These are phyloP conservation scores for Ichneumoninae sp. DNA, from an alignment of 2,888 invertebrate species.

Conservation along the genomic window DNA sequence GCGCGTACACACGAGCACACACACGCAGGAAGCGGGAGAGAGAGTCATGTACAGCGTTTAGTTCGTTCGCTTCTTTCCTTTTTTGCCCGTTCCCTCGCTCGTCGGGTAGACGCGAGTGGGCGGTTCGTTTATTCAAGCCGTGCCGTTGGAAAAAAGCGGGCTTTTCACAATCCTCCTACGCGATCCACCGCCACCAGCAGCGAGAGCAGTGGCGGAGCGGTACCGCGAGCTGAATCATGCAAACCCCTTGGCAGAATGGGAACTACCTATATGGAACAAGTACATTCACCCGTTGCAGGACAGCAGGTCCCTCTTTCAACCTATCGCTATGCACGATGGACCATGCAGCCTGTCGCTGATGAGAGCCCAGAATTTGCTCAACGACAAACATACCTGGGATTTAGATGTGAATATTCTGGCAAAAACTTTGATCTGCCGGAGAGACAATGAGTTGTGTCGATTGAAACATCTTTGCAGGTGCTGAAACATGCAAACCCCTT, in stretches of 20 bases:
- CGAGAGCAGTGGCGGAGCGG: neutral
- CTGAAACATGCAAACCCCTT: too few species aligned
- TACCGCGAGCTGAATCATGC: conserved; percentile 9
- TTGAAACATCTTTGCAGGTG: too few species aligned
- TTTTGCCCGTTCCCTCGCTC: conserved; percentile 75
- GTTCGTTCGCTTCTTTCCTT: conserved; percentile 58
- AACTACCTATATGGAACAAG: neutral
- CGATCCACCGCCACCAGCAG: conserved; percentile 47
- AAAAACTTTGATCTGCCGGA: neutral
- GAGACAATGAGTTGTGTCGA: neutral
- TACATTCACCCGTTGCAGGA: neutral
- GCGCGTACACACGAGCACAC: conserved; percentile 12
- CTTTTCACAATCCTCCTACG: conserved; percentile 48
- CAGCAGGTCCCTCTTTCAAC: neutral
- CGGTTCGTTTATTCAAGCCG: conserved; percentile 79
- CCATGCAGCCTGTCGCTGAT: conserved; percentile 77
- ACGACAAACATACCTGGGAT: conserved; percentile 75
- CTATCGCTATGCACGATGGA: neutral
- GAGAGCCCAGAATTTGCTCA: conserved; percentile 70
- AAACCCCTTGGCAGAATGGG: conserved; percentile 22
- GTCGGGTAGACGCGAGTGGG: conserved; percentile 69
- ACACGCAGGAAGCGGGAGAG: neutral
- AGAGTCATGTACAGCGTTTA: conserved; percentile 13
- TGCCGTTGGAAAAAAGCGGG: conserved; percentile 75
- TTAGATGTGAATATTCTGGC: neutral